Conservation (phyloP, 1,140 invertebrate genomes). For the Pseudomyrmex cubaensis region DNA sequence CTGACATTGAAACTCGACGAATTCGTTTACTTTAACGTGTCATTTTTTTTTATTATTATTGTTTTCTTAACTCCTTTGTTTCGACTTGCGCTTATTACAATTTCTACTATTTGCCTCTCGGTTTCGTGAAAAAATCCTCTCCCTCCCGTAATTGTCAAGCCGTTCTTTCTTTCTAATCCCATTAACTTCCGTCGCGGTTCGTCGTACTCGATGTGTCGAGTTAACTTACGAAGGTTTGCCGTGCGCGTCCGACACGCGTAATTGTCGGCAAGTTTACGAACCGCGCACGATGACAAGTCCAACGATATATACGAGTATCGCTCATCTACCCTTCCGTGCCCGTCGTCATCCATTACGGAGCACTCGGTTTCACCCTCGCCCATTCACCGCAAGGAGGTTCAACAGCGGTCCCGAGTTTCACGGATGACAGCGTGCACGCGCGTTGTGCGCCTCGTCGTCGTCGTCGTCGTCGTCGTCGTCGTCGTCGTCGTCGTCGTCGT, state of each 20-base stretch:
- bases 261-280: conserved; percentile 60
- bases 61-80: too few species aligned
- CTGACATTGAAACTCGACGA: too few species aligned
- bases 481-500: conserved; percentile 37
- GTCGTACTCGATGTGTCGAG: conserved; percentile 27
- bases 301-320: conserved; percentile 63
- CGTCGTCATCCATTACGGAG: conserved; percentile 68
- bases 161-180: conserved; percentile 20
- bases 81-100: background rate
- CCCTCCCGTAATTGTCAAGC: background rate
- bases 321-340: conserved; percentile 70
- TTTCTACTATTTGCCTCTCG: background rate
- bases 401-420: conserved; percentile 73
- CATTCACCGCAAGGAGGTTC: conserved; percentile 72
- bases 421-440: conserved; percentile 69
- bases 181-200: conserved; percentile 33
- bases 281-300: conserved; percentile 62
- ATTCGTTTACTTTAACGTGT: too few species aligned
- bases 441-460: conserved; percentile 36
- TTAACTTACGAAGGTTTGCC: conserved; percentile 32
- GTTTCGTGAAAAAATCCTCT: background rate
- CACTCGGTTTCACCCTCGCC: conserved; percentile 69
- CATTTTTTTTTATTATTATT: too few species aligned
- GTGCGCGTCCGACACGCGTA: conserved; percentile 25
- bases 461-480: conserved; percentile 32